A percentile compares a stretch with the other conserved stretches of the same genome.
phyloP scores from a whole-genome alignment of 2,888 invertebrate species.

The Anthophora plumipes region DNA sequence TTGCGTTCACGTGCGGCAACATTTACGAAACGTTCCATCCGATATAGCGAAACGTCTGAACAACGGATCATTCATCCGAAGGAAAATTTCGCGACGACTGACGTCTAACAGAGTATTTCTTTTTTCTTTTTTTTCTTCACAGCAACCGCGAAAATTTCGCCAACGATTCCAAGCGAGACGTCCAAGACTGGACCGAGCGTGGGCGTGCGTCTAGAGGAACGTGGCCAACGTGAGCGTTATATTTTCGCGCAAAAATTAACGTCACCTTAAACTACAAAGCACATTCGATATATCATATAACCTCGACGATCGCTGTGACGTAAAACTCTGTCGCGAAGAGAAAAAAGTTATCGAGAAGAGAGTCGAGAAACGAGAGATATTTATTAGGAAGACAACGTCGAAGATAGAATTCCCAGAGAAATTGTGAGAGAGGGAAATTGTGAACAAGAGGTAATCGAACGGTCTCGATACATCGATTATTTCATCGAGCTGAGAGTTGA shows the following conservation, averaged over 20 bases:
- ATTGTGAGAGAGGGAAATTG: not conserved
- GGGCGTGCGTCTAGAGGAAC: conserved; percentile 30
- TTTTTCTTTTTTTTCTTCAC: conserved; percentile 11
- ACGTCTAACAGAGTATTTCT: conserved; percentile 11
- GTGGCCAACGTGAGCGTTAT: conserved; percentile 33
- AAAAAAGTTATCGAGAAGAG: not conserved
- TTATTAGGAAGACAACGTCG: not conserved
- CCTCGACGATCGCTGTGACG: not conserved
- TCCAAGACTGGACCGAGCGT: conserved; percentile 53
- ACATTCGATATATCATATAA: not conserved
- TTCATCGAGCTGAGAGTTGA: conserved; percentile 42
- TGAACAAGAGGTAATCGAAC: conserved; percentile 48
- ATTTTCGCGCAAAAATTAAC: conserved; percentile 20
- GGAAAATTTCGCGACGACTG: conserved; percentile 10
- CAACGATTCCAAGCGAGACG: conserved; percentile 26
- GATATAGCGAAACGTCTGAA: not conserved
- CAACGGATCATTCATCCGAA: not conserved
- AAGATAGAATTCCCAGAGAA: not conserved
- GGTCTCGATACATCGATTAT: conserved; percentile 55
- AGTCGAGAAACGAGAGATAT: not conserved
- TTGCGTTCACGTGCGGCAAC: not conserved
- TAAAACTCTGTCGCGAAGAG: not conserved
- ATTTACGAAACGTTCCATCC: not conserved
- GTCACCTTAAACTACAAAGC: conserved; percentile 12
- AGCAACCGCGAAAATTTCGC: not conserved